Evolutionary conservation across 2,113 vertebrate species (phyloP).

Genomic region (Axis porcinus): DNA sequence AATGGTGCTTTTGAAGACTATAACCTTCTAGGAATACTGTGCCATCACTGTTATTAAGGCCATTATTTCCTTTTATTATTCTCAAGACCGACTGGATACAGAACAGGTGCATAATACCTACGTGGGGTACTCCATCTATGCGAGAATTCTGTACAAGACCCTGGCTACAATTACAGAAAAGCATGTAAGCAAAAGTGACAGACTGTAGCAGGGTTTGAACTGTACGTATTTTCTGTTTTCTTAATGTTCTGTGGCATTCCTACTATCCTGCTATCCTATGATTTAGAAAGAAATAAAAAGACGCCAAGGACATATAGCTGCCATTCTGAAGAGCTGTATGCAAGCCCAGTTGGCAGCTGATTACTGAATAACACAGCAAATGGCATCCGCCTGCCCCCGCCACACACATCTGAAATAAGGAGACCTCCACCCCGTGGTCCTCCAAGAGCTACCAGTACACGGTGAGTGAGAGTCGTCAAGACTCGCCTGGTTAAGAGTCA

Average conservation of each 20-base stretch:
- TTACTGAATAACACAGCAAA: not conserved
- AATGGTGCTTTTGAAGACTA: not conserved
- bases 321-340: not conserved
- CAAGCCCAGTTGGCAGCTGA: not conserved
- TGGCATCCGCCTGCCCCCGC: fast-evolving
- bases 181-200: not conserved
- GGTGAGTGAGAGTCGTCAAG: not conserved
- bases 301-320: not conserved
- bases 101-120: not conserved
- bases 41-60: not conserved
- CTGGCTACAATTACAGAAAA: not conserved
- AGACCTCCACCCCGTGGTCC: not conserved
- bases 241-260: not conserved
- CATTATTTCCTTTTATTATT: not conserved
- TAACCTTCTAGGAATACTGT: not conserved
- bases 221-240: not conserved
- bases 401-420: not conserved
- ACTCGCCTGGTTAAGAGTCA: not conserved
- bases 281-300: not conserved
- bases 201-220: not conserved
- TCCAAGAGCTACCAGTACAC: not conserved
- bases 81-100: not conserved
- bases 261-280: not conserved
- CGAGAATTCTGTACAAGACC: not conserved
- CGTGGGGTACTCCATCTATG: not conserved